Evolutionary conservation across 2,113 vertebrate species (phyloP).

Genomic region (Synchiropus splendidus): DNA sequence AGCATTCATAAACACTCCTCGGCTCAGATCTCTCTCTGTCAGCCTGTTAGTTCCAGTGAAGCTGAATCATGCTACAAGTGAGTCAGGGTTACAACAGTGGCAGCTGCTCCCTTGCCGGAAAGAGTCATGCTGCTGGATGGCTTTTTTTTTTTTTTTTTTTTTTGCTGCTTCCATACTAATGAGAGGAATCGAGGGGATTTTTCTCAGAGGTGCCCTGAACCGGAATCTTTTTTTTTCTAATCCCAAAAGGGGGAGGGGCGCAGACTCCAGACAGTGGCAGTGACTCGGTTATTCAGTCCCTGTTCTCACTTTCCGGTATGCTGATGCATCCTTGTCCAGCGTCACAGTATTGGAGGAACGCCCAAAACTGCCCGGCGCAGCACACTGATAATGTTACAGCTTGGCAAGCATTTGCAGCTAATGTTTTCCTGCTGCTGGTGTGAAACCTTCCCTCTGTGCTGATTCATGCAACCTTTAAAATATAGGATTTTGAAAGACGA

Average conservation of each 20-base stretch:
- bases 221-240: conserved; percentile 22
- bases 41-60: conserved; percentile 35
- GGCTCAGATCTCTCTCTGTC: conserved; percentile 27
- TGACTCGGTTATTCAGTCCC: conserved; percentile 55
- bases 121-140: conserved; percentile 31
- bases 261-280: conserved; percentile 42
- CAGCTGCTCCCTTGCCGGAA: conserved; percentile 35
- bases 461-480: background rate
- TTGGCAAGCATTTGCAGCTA: conserved; percentile 13
- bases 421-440: conserved; percentile 19
- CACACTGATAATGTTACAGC: conserved; percentile 35
- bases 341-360: conserved; percentile 49
- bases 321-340: conserved; percentile 41
- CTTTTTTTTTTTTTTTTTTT: conserved; percentile 17
- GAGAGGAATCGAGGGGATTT: conserved; percentile 29
- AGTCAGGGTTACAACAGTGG: conserved; percentile 24
- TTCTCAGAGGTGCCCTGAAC: conserved; percentile 31
- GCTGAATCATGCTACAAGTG: conserved; percentile 42
- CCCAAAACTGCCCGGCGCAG: conserved; percentile 33
- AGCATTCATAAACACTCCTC: conserved; percentile 29
- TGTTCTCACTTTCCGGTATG: conserved; percentile 56
- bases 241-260: conserved; percentile 8
- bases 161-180: conserved; percentile 5
- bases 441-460: background rate
- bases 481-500: too few species aligned